These are phyloP conservation scores for Cercopithecus diana DNA, from an alignment of 2,797 vertebrate genomes.

Conservation along the genomic window DNA sequence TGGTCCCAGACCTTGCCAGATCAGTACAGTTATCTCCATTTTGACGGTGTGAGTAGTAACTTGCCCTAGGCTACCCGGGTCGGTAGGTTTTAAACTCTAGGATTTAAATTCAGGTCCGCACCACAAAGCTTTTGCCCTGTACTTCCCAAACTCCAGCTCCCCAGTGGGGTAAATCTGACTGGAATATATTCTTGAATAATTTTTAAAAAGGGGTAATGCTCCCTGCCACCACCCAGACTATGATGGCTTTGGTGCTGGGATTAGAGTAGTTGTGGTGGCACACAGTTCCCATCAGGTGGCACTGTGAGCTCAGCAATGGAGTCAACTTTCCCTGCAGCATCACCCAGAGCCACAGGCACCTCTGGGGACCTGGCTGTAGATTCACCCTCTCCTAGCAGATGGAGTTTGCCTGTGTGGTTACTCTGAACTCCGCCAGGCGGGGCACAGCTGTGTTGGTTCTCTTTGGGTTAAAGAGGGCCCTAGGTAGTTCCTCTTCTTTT, in stretches of 20 bases:
- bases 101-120: neutral
- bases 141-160: neutral
- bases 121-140: neutral
- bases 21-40: neutral
- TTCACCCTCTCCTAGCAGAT: neutral
- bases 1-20: neutral
- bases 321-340: accelerated
- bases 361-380: neutral
- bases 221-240: neutral
- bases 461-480: neutral
- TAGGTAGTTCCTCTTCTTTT: neutral
- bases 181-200: neutral
- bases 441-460: neutral
- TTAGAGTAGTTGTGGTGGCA: neutral
- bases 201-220: neutral
- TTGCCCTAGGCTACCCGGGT: neutral
- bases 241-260: neutral
- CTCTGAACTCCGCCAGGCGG: neutral
- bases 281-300: conserved; percentile 28
- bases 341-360: neutral
- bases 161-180: neutral
- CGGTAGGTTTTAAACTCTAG: neutral
- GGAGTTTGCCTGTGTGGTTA: neutral
- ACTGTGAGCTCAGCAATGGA: neutral
- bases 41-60: neutral